Evolutionary conservation across 2,888 invertebrate species (phyloP).

Genomic region (Lissocephala sabroskyi): DNA sequence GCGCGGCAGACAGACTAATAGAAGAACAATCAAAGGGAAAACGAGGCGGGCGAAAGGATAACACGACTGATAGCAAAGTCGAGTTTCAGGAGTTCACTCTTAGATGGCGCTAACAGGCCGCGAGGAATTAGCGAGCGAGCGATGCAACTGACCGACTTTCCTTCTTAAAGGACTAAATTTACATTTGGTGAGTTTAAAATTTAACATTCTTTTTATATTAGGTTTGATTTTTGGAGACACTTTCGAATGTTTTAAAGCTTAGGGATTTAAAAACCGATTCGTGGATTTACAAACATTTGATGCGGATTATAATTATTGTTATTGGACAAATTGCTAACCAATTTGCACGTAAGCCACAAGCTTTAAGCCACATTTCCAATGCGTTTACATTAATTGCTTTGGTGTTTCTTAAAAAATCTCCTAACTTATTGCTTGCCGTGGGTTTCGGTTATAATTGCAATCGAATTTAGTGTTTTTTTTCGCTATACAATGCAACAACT

Average conservation of each 20-base stretch:
- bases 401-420: slow-evolving; percentile 22
- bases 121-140: no score
- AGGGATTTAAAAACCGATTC: slow-evolving; percentile 47
- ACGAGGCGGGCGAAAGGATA: no score
- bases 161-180: no score
- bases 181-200: no score
- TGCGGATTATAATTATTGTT: slow-evolving; percentile 19
- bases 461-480: slow-evolving; percentile 35
- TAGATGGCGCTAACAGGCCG: no score
- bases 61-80: no score
- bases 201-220: no score
- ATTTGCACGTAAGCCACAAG: slow-evolving; percentile 50
- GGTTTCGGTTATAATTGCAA: slow-evolving; percentile 16
- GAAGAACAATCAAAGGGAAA: no score
- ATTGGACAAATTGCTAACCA: slow-evolving; percentile 29
- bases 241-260: not conserved
- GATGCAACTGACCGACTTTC: no score
- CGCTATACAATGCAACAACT: slow-evolving; percentile 54
- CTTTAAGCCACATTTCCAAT: slow-evolving; percentile 59
- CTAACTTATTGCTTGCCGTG: slow-evolving; percentile 15
- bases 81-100: no score
- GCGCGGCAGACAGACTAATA: no score
- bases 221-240: not conserved
- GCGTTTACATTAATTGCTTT: slow-evolving; percentile 30
- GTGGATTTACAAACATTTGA: slow-evolving; percentile 29